These are phyloP conservation scores for Thamnophis elegans DNA, from an alignment of 2,797 vertebrate genomes.

Conservation along the genomic window DNA sequence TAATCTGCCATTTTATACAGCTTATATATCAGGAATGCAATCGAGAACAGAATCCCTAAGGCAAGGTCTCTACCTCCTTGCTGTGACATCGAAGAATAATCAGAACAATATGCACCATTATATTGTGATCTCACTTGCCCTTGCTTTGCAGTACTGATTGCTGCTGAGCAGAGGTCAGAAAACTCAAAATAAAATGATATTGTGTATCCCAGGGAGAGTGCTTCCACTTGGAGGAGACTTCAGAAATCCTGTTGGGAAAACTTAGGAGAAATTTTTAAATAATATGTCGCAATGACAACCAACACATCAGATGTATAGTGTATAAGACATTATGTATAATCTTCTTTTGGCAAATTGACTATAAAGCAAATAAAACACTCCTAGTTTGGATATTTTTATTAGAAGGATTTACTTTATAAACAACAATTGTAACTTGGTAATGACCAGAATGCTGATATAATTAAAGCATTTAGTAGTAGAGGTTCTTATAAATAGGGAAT, in stretches of 20 bases:
- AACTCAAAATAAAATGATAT: not conserved
- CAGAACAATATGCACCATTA: not conserved
- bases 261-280: not conserved
- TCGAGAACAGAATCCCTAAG: not conserved
- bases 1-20: not conserved
- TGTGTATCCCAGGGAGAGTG: not conserved
- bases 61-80: not conserved
- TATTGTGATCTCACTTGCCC: not conserved
- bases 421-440: not conserved
- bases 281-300: not conserved
- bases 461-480: not conserved
- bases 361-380: not conserved
- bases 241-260: not conserved
- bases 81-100: not conserved
- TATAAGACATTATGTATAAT: constrained; percentile 7
- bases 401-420: constrained; percentile 12
- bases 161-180: not conserved
- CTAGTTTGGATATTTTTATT: constrained; percentile 9
- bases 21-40: too few species aligned
- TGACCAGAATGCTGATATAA: not conserved
- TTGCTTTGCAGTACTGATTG: not conserved
- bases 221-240: not conserved
- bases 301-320: not conserved
- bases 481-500: not conserved
- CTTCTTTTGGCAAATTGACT: not conserved